phyloP scores from a whole-genome alignment of 2,888 invertebrate genomes.

The Hypsopygia costalis region DNA sequence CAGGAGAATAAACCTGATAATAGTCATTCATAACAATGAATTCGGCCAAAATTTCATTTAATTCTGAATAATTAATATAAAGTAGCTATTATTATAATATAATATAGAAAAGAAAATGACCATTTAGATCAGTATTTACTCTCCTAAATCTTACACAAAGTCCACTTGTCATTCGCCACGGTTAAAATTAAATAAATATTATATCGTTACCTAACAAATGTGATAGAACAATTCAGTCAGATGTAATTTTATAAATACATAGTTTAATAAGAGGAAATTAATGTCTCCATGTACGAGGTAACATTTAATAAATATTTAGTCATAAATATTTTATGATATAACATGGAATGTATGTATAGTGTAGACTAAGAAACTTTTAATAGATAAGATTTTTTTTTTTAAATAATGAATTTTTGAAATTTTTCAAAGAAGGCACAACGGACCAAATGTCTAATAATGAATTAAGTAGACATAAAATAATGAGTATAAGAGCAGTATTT shows the following conservation, averaged over 20 bases:
- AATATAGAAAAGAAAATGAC: too few species aligned
- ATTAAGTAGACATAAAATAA: too few species aligned
- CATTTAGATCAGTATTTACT: too few species aligned
- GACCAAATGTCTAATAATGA: conserved; percentile 31
- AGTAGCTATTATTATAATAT: too few species aligned
- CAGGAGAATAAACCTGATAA: too few species aligned
- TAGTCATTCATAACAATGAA: too few species aligned
- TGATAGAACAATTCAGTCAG: neutral
- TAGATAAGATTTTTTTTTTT: conserved; percentile 12
- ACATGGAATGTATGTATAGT: conserved; percentile 31
- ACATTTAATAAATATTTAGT: conserved; percentile 18
- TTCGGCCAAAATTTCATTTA: too few species aligned
- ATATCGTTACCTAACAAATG: neutral
- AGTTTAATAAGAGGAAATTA: neutral
- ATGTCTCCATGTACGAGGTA: neutral
- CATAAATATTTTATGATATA: conserved; percentile 26
- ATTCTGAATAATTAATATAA: too few species aligned
- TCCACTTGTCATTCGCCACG: neutral
- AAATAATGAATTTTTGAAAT: conserved; percentile 25
- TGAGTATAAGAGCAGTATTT: too few species aligned
- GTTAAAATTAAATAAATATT: neutral
- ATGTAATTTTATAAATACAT: neutral
- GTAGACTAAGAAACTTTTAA: conserved; percentile 19
- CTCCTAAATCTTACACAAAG: neutral
- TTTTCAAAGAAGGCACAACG: conserved; percentile 56